Conservation (phyloP, 2,888 invertebrate genomes). For the Campopleginae sp. region DNA sequence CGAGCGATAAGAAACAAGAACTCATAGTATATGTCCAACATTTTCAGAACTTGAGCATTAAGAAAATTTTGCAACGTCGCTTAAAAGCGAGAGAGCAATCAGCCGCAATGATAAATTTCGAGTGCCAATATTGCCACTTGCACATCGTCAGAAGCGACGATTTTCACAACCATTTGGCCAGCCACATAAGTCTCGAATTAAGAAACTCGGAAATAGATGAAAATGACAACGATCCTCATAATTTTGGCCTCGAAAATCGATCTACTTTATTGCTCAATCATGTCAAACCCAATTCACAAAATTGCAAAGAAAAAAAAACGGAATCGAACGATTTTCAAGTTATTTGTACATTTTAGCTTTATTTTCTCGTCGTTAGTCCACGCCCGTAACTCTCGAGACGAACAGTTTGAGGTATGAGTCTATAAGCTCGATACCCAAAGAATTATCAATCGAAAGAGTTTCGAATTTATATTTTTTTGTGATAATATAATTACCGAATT, state of each 20-base stretch:
- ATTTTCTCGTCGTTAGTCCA: background rate
- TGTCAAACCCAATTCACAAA: background rate
- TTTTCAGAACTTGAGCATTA: background rate
- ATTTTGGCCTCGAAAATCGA: slow-evolving; percentile 2
- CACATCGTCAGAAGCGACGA: background rate
- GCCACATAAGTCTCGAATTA: background rate
- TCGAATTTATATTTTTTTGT: background rate
- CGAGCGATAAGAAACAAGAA: background rate
- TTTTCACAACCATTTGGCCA: slow-evolving; percentile 32
- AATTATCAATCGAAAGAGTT: background rate
- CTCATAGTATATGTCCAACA: background rate
- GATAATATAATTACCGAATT: background rate
- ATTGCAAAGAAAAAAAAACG: background rate
- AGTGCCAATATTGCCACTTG: slow-evolving; percentile 1
- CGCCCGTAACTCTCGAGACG: background rate
- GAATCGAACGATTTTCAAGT: background rate
- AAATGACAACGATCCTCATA: background rate
- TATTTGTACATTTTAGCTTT: background rate
- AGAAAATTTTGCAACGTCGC: background rate
- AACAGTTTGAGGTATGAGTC: background rate
- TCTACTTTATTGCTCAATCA: background rate
- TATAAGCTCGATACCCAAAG: background rate
- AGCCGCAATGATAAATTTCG: background rate
- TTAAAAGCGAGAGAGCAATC: background rate
- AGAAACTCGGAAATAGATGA: background rate